Evolutionary conservation across 2,888 invertebrate genomes (phyloP).

Genomic region (Dioctria rufipes): DNA sequence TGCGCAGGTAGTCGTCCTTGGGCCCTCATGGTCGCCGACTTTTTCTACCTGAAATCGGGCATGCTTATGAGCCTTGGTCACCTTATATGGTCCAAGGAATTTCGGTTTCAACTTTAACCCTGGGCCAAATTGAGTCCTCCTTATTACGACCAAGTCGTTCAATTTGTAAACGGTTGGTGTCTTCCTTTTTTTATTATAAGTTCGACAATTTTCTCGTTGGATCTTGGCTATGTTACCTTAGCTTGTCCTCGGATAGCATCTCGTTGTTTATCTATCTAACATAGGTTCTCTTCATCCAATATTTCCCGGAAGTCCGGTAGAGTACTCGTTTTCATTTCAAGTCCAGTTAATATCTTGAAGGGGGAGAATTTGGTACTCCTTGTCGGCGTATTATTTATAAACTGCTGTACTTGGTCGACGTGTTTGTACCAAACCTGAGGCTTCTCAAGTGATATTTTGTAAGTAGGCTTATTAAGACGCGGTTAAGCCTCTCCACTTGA

Average conservation of each 20-base stretch:
- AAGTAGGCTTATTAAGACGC: slow-evolving; percentile 64
- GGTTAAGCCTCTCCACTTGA: slow-evolving; percentile 65
- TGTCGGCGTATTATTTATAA: slow-evolving; percentile 62
- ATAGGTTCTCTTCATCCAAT: too few relatives aligned
- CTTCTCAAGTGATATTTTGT: slow-evolving; percentile 64
- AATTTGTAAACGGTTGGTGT: slow-evolving; percentile 9
- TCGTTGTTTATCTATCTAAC: too few relatives aligned
- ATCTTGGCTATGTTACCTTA: slow-evolving; percentile 20
- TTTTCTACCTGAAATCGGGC: slow-evolving; percentile 24
- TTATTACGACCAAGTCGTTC: slow-evolving; percentile 39
- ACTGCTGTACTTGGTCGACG: slow-evolving; percentile 58
- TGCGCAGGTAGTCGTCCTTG: slow-evolving; percentile 1
- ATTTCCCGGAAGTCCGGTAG: slow-evolving; percentile 25
- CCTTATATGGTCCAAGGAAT: slow-evolving; percentile 40
- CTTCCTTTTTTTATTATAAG: neutral
- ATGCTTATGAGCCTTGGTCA: slow-evolving; percentile 8
- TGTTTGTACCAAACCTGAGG: slow-evolving; percentile 64
- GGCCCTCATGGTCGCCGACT: slow-evolving; percentile 38
- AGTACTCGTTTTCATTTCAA: slow-evolving; percentile 19
- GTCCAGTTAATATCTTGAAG: slow-evolving; percentile 54
- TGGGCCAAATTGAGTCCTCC: slow-evolving; percentile 33
- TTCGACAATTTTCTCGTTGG: slow-evolving; percentile 27
- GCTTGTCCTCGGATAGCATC: too few relatives aligned
- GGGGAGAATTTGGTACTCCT: slow-evolving; percentile 60
- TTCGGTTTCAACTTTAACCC: slow-evolving; percentile 40